phyloP scores from a whole-genome alignment of 2,888 invertebrate genomes.

The Metellina segmentata region DNA sequence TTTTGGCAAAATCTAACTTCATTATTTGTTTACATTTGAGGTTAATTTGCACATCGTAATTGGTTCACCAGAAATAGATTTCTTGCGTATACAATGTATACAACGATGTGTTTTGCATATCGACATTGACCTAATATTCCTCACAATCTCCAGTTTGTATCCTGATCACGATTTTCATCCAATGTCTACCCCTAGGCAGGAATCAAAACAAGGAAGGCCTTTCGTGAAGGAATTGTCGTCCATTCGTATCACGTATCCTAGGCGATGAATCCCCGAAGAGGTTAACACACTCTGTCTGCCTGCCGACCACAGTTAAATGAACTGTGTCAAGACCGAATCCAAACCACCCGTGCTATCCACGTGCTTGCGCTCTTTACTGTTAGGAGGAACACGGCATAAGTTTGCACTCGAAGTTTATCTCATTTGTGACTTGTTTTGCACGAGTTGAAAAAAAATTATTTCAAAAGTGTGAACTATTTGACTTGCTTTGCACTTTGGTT shows the following conservation, averaged over 20 bases:
- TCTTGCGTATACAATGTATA: no score
- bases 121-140: background rate
- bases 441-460: no score
- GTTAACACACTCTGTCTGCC: background rate
- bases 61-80: no score
- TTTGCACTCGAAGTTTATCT: background rate
- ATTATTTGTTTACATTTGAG: no score
- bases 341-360: background rate
- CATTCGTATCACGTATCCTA: slow-evolving; percentile 24
- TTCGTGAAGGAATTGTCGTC: background rate
- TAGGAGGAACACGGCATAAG: background rate
- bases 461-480: no score
- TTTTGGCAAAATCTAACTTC: no score
- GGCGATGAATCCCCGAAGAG: background rate
- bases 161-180: background rate
- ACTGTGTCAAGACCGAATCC: slow-evolving; percentile 21
- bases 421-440: no score
- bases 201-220: background rate
- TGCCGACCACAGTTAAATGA: slow-evolving; percentile 3
- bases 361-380: background rate
- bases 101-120: background rate
- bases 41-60: no score
- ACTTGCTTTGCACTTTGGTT: no score
- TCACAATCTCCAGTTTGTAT: background rate
- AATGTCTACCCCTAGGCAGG: background rate